Conservation (phyloP, 2,888 invertebrate genomes). For the Flexamia atlantica region DNA sequence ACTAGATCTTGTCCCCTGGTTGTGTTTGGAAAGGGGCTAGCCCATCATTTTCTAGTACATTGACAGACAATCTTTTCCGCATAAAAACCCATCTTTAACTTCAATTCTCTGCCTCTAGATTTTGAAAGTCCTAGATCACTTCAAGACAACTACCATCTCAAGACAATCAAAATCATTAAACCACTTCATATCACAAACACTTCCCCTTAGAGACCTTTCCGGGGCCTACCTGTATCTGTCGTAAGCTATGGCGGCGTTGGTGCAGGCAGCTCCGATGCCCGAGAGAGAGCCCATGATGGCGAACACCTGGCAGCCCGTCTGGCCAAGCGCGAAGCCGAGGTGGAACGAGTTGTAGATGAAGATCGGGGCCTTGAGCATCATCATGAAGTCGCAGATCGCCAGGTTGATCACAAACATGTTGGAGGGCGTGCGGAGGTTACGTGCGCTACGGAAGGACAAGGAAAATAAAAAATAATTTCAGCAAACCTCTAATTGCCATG, state of each 20-base stretch:
- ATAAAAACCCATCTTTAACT: no score
- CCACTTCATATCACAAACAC: no score
- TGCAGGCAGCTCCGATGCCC: slow-evolving; percentile 88
- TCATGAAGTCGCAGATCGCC: slow-evolving; percentile 89
- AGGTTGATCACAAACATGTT: slow-evolving; percentile 91
- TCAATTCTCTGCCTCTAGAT: no score
- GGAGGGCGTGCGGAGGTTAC: slow-evolving; percentile 86
- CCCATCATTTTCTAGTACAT: no score
- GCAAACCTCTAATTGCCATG: no score
- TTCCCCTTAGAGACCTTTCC: neutral
- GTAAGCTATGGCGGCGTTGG: slow-evolving; percentile 91
- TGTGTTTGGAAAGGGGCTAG: no score
- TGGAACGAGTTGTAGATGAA: slow-evolving; percentile 91
- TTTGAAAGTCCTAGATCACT: no score
- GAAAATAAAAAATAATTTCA: no score
- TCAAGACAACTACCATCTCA: no score
- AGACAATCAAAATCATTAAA: no score
- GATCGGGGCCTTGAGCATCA: slow-evolving; percentile 92
- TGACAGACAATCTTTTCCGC: no score
- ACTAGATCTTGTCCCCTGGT: no score
- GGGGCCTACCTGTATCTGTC: slow-evolving; percentile 81
- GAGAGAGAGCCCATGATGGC: slow-evolving; percentile 86
- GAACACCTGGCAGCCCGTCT: slow-evolving; percentile 87
- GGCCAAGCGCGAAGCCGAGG: slow-evolving; percentile 86
- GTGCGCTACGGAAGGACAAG: slow-evolving; percentile 78